phyloP scores from a whole-genome alignment of 1,140 invertebrate genomes.

The Pogonus chalceus region DNA sequence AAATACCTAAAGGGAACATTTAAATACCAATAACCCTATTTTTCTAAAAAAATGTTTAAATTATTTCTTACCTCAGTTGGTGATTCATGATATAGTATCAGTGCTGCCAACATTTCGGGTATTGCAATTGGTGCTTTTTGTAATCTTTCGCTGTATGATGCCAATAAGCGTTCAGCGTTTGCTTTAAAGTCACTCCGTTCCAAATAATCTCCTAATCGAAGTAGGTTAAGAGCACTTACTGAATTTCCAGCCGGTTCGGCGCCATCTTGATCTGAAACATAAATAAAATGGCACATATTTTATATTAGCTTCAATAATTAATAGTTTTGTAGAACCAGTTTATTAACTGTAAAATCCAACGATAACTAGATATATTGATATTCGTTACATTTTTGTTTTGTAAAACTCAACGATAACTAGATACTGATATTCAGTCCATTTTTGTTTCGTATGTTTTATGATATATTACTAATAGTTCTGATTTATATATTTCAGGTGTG shows the following conservation, averaged over 20 bases:
- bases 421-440: no score
- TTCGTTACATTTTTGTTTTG: no score
- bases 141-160: conserved; percentile 41
- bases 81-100: conserved; percentile 56
- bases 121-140: conserved; percentile 50
- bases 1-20: conserved; percentile 57
- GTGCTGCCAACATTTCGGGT: conserved; percentile 68
- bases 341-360: no score
- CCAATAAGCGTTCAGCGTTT: conserved; percentile 47
- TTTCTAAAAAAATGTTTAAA: conserved; percentile 9
- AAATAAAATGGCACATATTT: no score
- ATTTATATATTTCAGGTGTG: no score
- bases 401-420: no score
- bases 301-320: no score
- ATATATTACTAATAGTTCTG: no score
- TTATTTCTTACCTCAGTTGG: conserved; percentile 48
- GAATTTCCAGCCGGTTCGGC: conserved; percentile 89
- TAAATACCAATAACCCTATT: no score
- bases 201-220: conserved; percentile 59
- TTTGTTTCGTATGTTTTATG: no score
- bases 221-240: conserved; percentile 72
- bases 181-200: conserved; percentile 42
- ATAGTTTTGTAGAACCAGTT: neutral
- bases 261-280: conserved; percentile 76
- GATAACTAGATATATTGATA: no score